Evolutionary conservation across 1,140 invertebrate genomes (phyloP).

Genomic region (Calycopis cecrops): DNA sequence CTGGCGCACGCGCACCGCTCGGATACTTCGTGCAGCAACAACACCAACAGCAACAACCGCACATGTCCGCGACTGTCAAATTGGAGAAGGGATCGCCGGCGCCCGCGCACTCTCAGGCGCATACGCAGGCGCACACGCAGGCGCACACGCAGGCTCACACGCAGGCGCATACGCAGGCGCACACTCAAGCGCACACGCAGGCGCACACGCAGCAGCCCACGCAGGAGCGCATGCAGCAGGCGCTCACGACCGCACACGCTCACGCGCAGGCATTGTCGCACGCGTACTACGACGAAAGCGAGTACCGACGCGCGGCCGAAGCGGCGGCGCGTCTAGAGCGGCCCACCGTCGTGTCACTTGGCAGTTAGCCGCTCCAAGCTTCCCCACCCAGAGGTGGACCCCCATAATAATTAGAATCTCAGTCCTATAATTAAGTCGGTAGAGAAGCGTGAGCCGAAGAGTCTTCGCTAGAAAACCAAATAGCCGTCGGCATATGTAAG

Average conservation of each 20-base stretch:
- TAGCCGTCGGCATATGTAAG: slow-evolving; percentile 17
- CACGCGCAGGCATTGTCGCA: slow-evolving; percentile 11
- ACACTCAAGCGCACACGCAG: slow-evolving; percentile 18
- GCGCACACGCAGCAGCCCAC: slow-evolving; percentile 23
- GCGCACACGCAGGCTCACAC: slow-evolving; percentile 16
- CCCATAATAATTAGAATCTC: slow-evolving; percentile 46
- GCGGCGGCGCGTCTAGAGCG: slow-evolving; percentile 47
- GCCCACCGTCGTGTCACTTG: slow-evolving; percentile 57
- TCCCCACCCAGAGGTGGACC: slow-evolving; percentile 15
- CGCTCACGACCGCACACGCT: slow-evolving; percentile 24
- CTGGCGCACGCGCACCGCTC: slow-evolving; percentile 29
- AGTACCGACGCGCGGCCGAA: slow-evolving; percentile 39
- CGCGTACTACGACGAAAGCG: slow-evolving; percentile 35
- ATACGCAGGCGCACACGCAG: slow-evolving; percentile 26
- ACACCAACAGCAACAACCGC: slow-evolving; percentile 44
- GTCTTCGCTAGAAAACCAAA: slow-evolving; percentile 47
- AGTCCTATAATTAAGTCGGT: slow-evolving; percentile 36
- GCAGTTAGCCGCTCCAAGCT: slow-evolving; percentile 46
- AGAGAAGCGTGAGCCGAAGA: slow-evolving; percentile 25
- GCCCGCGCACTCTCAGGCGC: slow-evolving; percentile 25
- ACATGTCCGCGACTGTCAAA: slow-evolving; percentile 40
- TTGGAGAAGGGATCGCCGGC: slow-evolving; percentile 56
- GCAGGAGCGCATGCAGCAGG: slow-evolving; percentile 23
- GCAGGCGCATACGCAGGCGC: slow-evolving; percentile 22
- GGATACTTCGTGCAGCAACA: slow-evolving; percentile 39